Percentiles rank a stretch among this genome's conserved stretches.
phyloP scores from a whole-genome alignment of 37 sponge, comb jelly and placozoan species.

The Ianthella basta region DNA sequence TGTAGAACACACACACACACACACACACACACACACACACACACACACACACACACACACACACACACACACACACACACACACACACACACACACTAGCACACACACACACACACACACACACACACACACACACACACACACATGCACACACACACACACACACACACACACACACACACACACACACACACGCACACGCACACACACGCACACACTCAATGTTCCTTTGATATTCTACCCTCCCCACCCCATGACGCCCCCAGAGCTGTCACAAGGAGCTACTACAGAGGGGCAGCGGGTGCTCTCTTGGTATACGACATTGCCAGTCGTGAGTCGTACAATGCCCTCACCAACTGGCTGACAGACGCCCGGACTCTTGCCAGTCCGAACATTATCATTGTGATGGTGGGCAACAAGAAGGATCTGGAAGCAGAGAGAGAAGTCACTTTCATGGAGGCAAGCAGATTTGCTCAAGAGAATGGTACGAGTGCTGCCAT shows the following conservation, averaged over 20 bases:
- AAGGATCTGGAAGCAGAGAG: constrained; percentile 95
- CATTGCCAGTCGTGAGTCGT: constrained; percentile 96
- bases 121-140: too few species aligned
- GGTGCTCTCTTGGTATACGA: constrained; percentile 99
- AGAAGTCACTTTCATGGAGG: constrained; percentile 99
- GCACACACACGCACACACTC: too few species aligned
- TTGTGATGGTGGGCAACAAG: constrained; percentile 97
- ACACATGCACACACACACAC: too few species aligned
- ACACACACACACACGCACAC: too few species aligned
- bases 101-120: too few species aligned
- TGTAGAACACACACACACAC: background rate
- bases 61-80: too few species aligned
- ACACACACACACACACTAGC: too few species aligned
- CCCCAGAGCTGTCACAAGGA: constrained; percentile 85
- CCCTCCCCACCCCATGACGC: background rate
- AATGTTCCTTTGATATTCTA: too few species aligned
- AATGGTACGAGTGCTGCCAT: constrained; percentile 73
- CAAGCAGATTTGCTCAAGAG: constrained; percentile 98
- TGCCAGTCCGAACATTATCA: constrained; percentile 98
- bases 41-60: too few species aligned
- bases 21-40: too few species aligned
- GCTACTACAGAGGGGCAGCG: constrained; percentile 99
- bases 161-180: too few species aligned
- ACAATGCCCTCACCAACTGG: constrained; percentile 97
- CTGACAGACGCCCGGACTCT: constrained; percentile 97